Percentiles rank a stretch among this genome's conserved stretches.
Conservation (phyloP, 1,140 invertebrate genomes). For the Asbolus verrucosus region DNA sequence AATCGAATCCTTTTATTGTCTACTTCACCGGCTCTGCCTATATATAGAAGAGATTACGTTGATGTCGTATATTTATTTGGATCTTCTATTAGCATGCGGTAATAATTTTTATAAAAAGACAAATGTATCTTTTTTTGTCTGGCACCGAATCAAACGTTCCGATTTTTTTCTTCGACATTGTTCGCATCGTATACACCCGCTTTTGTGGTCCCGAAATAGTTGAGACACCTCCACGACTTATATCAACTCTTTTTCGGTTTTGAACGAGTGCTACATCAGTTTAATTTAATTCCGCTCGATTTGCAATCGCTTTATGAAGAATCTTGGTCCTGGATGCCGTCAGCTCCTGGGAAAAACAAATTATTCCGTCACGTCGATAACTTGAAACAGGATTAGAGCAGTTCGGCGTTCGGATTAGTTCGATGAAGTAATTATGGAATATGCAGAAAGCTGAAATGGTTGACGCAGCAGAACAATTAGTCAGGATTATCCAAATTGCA, state of each 20-base stretch:
- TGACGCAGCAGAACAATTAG: too few relatives aligned
- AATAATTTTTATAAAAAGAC: conserved; percentile 37
- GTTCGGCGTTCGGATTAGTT: too few relatives aligned
- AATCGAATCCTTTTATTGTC: conserved; percentile 30
- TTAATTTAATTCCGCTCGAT: not conserved
- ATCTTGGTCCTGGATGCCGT: too few relatives aligned
- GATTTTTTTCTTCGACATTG: not conserved
- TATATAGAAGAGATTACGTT: conserved; percentile 7
- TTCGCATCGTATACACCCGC: conserved; percentile 9
- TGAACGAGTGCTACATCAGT: not conserved
- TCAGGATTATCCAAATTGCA: too few relatives aligned
- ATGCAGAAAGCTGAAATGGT: too few relatives aligned
- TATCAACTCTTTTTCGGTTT: not conserved
- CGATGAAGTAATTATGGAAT: too few relatives aligned
- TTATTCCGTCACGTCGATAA: too few relatives aligned
- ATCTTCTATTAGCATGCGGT: conserved; percentile 19
- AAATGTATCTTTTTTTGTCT: conserved; percentile 24
- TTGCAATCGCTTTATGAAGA: not conserved
- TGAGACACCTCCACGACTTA: not conserved
- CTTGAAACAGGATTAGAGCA: too few relatives aligned
- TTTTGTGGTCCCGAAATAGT: conserved; percentile 8
- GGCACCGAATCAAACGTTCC: conserved; percentile 20
- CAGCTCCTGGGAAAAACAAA: too few relatives aligned
- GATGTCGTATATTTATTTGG: conserved; percentile 21
- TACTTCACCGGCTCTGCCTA: not conserved